phyloP scores from a whole-genome alignment of 2,888 invertebrate species.

The Drosophila paranaensis region DNA sequence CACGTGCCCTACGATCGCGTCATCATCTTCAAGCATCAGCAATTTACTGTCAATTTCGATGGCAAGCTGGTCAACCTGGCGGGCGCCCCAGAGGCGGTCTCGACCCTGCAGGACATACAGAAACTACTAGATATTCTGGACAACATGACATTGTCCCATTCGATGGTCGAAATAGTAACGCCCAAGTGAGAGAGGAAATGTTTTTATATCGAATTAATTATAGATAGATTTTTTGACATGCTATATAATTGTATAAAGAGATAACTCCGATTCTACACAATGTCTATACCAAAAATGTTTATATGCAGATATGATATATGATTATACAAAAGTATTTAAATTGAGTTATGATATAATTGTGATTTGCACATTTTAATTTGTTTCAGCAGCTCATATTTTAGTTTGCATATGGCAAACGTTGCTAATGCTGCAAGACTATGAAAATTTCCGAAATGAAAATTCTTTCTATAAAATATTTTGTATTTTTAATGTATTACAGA shows the following conservation, averaged over 20 bases:
- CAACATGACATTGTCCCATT: conserved; percentile 76
- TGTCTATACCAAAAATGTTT: no score
- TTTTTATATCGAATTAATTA: neutral
- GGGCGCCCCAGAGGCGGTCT: conserved; percentile 83
- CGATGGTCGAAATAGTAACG: conserved; percentile 60
- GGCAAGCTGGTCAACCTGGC: conserved; percentile 81
- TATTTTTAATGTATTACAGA: neutral
- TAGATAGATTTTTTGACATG: no score
- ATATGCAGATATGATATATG: no score
- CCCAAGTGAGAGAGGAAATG: conserved; percentile 8
- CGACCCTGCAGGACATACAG: conserved; percentile 78
- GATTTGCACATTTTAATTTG: neutral
- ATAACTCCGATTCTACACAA: no score
- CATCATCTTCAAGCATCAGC: conserved; percentile 81
- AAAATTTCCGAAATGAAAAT: neutral
- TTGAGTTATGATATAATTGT: neutral
- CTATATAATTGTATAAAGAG: no score
- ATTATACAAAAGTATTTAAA: no score
- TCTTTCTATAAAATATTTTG: neutral
- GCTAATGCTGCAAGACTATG: neutral
- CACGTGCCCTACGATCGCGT: conserved; percentile 82
- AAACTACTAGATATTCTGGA: conserved; percentile 83
- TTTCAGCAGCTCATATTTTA: neutral
- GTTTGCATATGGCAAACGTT: neutral
- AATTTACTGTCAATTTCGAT: conserved; percentile 81